Evolutionary conservation across 1,140 invertebrate genomes (phyloP), one percentile per base, ranked within the genome.

Genomic region (Condylostylus longicornis): DNA sequence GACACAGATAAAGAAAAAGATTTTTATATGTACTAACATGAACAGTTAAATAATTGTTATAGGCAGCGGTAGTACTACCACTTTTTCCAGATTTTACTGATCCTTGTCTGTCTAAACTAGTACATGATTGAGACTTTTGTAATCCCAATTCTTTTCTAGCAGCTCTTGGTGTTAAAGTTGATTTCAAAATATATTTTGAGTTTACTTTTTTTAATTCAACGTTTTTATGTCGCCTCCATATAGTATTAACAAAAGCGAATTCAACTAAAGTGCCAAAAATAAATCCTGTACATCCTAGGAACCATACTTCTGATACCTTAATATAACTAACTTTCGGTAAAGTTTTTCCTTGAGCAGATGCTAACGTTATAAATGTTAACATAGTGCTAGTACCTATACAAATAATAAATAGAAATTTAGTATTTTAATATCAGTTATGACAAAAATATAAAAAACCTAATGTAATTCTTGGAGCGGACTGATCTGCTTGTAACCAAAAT

Each of bases 221-320:
- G 48, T 75, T 79, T 62, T 81, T 81, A 55, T 78, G 82, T 53
- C 82, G 70, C 28, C 82, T 67, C 71, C 82, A 87, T 51, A 87
- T 86, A 1, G 79, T 85, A 53, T 88, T 89, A 4, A 88, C 84
- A 45, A 86, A 82, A n/a, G 83, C 83, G 53, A 88, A 89, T 48
- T 89, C 84, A 2, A 88, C 75, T 54, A 90, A 70, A 4, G 82
- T 82, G 12, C 79, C 75, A 53, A 88, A 88, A 29, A 88, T 79
- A 48, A 88, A 86, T 38, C 75, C 72, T 1, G 76, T 82, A 50
- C 84, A 87, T 0, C 77, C 80, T n/a, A 87, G 62, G 50, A 85
- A 86, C 82, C 86, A 87, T 32, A 87, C 78, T 59, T 89, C 83
- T 39, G 84, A 82, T 0, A 84, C 82, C 63, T 87, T 86, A n/a